Evolutionary conservation across 2,888 invertebrate genomes (phyloP), one percentile per base, ranked within the genome.

Genomic region (Aphidoletes aphidimyza): DNA sequence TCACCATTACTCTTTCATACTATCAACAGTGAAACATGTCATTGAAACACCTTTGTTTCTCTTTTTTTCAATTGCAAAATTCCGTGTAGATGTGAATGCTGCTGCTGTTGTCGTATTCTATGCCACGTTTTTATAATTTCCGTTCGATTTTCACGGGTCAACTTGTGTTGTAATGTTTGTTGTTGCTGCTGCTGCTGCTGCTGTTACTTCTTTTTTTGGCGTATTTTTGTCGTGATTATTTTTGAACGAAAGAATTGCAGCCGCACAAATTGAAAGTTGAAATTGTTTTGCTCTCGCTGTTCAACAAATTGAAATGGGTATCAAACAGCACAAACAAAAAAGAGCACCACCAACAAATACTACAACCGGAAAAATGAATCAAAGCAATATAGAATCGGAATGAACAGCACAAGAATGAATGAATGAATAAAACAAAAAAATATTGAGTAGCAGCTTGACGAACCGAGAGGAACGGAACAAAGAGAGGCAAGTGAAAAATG

Each of bases 211-310:
- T 30, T 30, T 69, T 69, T 30, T 69, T 69, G n/a, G 30, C 69
- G 69, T 30, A 69, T 30, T 69, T 69, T 30, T 30, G 69, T n/a
- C n/a, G n/a, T 69, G 69, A 69, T 69, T 69, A 69, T 69, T 69
- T 69, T n/a, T n/a, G n/a, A n/a, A n/a, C n/a, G 69, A 69, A 69
- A 26, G 30, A 69, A 30, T 69, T 69, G 69, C 69, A 69, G 30
- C 69, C n/a, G 30, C 69, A 69, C 69, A 69, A 69, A 69, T 69
- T 69, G 69, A 34, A 69, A 69, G 69, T 69, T 69, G 69, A 69
- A 69, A 69, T 69, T 69, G 69, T 69, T 69, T 30, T 69, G 69
- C 14, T 69, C n/a, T n/a, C 17, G 69, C 34, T 69, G 69, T 69
- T 69, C 69, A 69, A 69, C 30, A 69, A 69, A 69, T 69, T 69